phyloP scores from a whole-genome alignment of 23 tunicate species.

The Aplidium turbinatum region DNA sequence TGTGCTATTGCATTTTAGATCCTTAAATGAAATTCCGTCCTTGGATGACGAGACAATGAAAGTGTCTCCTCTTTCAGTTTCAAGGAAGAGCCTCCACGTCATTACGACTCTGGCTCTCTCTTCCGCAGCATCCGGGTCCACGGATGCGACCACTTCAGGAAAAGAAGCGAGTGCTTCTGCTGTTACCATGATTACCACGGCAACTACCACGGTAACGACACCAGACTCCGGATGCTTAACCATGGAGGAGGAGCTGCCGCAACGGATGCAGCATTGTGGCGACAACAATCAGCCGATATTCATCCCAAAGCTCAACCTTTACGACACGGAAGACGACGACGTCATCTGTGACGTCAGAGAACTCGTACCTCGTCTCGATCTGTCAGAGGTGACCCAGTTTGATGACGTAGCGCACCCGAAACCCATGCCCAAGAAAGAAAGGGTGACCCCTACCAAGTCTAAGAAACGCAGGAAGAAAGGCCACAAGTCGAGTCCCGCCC shows the following conservation, averaged over 20 bases:
- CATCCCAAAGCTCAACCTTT: slow-evolving; percentile 76
- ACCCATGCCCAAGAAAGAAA: slow-evolving; percentile 11
- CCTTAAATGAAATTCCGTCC: too few relatives aligned
- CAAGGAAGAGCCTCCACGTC: too few relatives aligned
- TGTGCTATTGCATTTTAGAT: too few relatives aligned
- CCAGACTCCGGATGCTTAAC: slow-evolving; percentile 90
- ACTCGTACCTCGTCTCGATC: slow-evolving; percentile 63
- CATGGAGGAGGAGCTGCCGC: slow-evolving; percentile 46
- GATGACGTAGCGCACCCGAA: slow-evolving; percentile 41
- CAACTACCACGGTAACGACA: slow-evolving; percentile 56
- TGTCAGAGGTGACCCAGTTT: slow-evolving; percentile 48
- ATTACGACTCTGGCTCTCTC: too few relatives aligned
- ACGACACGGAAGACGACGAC: slow-evolving; percentile 49
- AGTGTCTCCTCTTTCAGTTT: too few relatives aligned
- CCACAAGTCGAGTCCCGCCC: slow-evolving; percentile 20
- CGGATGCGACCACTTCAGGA: too few relatives aligned
- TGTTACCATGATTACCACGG: slow-evolving; percentile 5
- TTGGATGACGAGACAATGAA: too few relatives aligned
- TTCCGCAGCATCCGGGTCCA: too few relatives aligned
- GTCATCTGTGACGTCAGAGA: slow-evolving; percentile 4
- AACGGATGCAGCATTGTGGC: neutral
- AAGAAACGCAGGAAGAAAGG: slow-evolving; percentile 26
- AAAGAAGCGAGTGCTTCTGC: too few relatives aligned
- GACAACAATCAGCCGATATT: slow-evolving; percentile 3
- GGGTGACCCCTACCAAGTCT: slow-evolving; percentile 11